Evolutionary conservation across 1,140 invertebrate species (phyloP).

Genomic region (Luehdorfia chinensis): DNA sequence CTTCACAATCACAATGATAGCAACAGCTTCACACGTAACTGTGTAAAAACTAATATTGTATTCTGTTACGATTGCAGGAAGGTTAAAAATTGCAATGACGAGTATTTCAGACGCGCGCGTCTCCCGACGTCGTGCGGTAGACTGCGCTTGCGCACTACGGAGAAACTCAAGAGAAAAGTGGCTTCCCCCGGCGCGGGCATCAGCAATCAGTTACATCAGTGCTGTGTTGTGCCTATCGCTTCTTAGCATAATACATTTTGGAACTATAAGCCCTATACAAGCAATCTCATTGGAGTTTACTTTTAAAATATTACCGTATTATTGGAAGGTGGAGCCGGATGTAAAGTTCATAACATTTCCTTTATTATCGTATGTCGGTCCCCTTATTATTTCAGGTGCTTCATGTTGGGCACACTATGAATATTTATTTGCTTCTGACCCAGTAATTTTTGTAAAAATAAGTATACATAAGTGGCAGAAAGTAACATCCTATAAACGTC

Average conservation of each 20-base stretch:
- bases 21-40: slow-evolving; percentile 22
- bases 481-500: too few species aligned
- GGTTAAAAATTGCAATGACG: slow-evolving; percentile 6
- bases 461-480: too few species aligned
- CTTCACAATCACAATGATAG: slow-evolving; percentile 36
- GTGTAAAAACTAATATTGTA: slow-evolving; percentile 21
- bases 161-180: slow-evolving; percentile 72
- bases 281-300: too few species aligned
- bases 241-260: slow-evolving; percentile 27
- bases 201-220: slow-evolving; percentile 63
- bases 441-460: too few species aligned
- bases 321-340: neutral
- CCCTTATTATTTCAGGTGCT: neutral
- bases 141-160: slow-evolving; percentile 51
- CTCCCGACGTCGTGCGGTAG: slow-evolving; percentile 31
- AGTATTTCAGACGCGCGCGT: slow-evolving; percentile 34
- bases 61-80: slow-evolving; percentile 10
- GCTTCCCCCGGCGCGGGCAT: slow-evolving; percentile 35
- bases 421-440: too few species aligned
- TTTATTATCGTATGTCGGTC: slow-evolving; percentile 14
- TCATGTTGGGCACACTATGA: too few species aligned
- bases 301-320: too few species aligned
- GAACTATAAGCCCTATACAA: neutral
- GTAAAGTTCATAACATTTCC: neutral
- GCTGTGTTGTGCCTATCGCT: slow-evolving; percentile 43